Evolutionary conservation across 2,888 invertebrate species (phyloP).

Genomic region (Cataglyphis altisquamis): DNA sequence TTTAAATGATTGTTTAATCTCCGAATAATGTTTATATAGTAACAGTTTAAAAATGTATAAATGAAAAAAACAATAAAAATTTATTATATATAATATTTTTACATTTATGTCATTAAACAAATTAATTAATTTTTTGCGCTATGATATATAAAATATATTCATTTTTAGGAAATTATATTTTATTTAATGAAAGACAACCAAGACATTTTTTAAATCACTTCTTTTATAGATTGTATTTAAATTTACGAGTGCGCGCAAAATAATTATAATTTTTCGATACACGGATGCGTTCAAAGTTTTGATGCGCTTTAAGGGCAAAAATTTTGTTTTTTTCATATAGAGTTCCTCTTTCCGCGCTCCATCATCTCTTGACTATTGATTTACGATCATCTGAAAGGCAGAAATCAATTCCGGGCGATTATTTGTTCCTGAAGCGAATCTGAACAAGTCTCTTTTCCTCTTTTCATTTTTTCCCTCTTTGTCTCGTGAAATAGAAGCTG

Average conservation of each 20-base stretch:
- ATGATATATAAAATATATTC: neutral
- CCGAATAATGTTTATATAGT: neutral
- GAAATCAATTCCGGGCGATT: constrained; percentile 38
- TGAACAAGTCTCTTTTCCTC: neutral
- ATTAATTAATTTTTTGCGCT: neutral
- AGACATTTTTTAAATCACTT: neutral
- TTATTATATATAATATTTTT: neutral
- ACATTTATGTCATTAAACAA: neutral
- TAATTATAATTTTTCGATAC: constrained; percentile 49
- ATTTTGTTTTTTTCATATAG: constrained; percentile 40
- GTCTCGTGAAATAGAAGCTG: constrained; percentile 12
- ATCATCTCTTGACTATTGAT: constrained; percentile 41
- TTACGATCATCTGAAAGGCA: constrained; percentile 32
- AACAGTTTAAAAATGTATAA: neutral
- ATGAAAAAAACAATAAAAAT: neutral
- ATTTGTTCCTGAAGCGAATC: constrained; percentile 26
- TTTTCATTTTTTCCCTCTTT: constrained; percentile 15
- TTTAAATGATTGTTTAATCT: neutral
- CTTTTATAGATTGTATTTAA: neutral
- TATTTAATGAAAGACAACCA: neutral
- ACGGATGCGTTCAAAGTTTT: constrained; percentile 54
- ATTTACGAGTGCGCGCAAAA: constrained; percentile 44
- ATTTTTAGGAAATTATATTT: neutral
- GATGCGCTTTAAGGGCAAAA: constrained; percentile 57
- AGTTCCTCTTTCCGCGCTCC: constrained; percentile 28